These are phyloP conservation scores for Meles meles DNA, from an alignment of 2,113 vertebrate species.

Conservation along the genomic window DNA sequence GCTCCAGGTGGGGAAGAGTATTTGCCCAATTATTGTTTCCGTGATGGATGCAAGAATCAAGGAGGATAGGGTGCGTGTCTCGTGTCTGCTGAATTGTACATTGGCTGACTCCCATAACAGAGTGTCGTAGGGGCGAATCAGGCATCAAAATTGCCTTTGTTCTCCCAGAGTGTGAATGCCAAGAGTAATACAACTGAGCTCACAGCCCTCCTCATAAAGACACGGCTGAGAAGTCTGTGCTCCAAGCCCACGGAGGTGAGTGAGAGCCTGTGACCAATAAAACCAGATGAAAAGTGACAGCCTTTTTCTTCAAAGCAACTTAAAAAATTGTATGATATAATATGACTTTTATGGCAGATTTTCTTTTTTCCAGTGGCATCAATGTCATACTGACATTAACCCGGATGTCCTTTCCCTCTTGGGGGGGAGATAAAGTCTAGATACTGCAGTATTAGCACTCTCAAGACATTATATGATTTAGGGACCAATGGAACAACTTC, in stretches of 20 bases:
- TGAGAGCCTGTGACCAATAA: background rate
- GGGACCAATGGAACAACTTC: background rate
- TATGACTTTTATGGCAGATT: background rate
- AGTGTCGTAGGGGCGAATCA: background rate
- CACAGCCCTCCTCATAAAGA: fast-evolving
- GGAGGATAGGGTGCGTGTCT: background rate
- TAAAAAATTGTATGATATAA: background rate
- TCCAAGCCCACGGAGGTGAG: background rate
- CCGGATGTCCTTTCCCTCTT: background rate
- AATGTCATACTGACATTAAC: background rate
- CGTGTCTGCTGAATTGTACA: background rate
- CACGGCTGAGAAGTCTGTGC: background rate
- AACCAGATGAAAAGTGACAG: background rate
- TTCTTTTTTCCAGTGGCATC: background rate
- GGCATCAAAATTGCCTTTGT: background rate
- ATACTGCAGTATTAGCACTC: background rate
- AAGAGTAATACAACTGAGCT: background rate
- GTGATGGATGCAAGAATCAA: background rate
- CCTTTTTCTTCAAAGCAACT: background rate
- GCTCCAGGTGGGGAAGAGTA: background rate
- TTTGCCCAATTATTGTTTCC: background rate
- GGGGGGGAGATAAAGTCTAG: background rate
- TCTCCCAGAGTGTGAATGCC: background rate
- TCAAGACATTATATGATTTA: background rate
- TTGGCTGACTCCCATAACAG: background rate